Evolutionary conservation across 2,888 invertebrate genomes (phyloP).

Genomic region (Bellardia pandia): DNA sequence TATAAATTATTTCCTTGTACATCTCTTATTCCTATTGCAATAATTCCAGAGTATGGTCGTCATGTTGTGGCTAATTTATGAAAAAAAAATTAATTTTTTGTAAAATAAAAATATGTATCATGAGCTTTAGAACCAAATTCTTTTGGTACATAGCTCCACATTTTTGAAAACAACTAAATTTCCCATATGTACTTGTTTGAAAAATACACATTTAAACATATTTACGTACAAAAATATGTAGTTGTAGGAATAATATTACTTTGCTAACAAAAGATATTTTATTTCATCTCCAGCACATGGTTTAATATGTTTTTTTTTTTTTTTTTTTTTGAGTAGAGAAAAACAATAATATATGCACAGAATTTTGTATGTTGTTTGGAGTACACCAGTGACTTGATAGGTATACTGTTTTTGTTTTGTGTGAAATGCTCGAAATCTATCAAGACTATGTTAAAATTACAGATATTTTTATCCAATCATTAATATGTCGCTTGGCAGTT

Average conservation of each 20-base stretch:
- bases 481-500: no score
- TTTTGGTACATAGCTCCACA: neutral
- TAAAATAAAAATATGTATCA: neutral
- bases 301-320: neutral
- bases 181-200: neutral
- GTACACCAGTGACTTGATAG: neutral
- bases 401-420: no score
- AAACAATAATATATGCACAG: neutral
- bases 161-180: constrained; percentile 6
- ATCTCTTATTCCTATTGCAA: neutral
- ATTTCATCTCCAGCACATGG: constrained; percentile 3
- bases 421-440: no score
- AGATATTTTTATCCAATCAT: no score
- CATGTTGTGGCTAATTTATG: constrained; percentile 6
- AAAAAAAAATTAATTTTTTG: neutral
- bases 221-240: neutral
- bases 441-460: no score
- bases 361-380: neutral
- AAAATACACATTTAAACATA: neutral
- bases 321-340: neutral
- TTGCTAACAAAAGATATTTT: constrained; percentile 3
- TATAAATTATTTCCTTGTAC: neutral
- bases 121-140: neutral
- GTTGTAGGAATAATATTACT: neutral
- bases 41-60: neutral